phyloP scores from a whole-genome alignment of 23 tunicate species.

The Trididemnum clinides region DNA sequence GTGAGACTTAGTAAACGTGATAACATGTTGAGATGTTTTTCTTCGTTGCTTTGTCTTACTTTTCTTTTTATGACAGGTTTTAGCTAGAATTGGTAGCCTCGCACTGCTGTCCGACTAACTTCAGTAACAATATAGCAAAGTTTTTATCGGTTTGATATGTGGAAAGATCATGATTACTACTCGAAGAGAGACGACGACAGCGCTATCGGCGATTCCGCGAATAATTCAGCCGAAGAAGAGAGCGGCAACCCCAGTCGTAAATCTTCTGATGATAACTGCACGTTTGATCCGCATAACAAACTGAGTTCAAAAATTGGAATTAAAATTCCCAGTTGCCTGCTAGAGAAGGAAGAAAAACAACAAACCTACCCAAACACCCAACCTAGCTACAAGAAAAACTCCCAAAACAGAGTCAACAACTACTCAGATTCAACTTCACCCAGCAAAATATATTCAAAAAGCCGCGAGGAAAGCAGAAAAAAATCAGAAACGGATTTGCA shows the following conservation, averaged over 20 bases:
- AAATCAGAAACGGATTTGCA: constrained; percentile 47
- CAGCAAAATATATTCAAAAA: not conserved
- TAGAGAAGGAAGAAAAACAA: not conserved
- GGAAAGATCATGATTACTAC: constrained; percentile 33
- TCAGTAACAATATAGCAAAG: too few species aligned
- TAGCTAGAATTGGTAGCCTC: too few species aligned
- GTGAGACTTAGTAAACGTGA: too few species aligned
- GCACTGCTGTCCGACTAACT: too few species aligned
- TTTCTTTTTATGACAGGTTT: too few species aligned
- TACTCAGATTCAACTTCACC: too few species aligned
- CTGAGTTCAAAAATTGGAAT: constrained; percentile 19
- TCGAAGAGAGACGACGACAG: constrained; percentile 55
- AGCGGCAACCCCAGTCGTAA: constrained; percentile 48
- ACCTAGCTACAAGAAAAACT: too few species aligned
- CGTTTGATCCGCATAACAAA: constrained; percentile 2
- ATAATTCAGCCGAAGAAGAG: constrained; percentile 63
- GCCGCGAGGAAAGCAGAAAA: constrained; percentile 21
- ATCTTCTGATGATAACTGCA: constrained; percentile 46
- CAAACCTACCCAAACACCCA: too few species aligned
- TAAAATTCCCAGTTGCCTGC: constrained; percentile 24
- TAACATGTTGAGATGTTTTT: too few species aligned
- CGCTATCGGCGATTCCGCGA: constrained; percentile 66
- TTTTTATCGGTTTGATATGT: constrained; percentile 33
- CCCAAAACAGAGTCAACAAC: too few species aligned
- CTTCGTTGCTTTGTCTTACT: too few species aligned